Evolutionary conservation across 1,140 invertebrate genomes (phyloP).

Genomic region (Drosophila leontia): DNA sequence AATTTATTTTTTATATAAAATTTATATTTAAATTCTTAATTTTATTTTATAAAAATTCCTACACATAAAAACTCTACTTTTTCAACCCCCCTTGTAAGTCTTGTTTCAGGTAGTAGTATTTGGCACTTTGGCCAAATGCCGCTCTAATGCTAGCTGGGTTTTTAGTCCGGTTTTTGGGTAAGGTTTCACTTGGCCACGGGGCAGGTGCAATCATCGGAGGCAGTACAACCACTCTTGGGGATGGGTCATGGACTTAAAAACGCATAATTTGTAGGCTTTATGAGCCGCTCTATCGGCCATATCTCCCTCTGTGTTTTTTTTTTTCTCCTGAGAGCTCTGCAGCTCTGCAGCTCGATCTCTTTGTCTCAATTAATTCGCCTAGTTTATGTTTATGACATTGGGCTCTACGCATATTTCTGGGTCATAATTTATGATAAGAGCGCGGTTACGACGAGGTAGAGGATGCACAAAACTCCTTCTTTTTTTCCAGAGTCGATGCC

Average conservation of each 20-base stretch:
- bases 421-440: conserved; percentile 74
- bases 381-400: conserved; percentile 77
- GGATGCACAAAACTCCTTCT: conserved; percentile 21
- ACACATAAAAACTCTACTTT: background rate
- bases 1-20: too few species aligned
- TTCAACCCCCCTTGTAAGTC: background rate
- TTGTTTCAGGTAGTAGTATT: conserved; percentile 34
- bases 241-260: conserved; percentile 67
- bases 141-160: conserved; percentile 50
- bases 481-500: conserved; percentile 9
- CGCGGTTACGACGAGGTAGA: conserved; percentile 13
- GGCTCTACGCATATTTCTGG: conserved; percentile 65
- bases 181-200: background rate
- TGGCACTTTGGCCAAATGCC: conserved; percentile 65
- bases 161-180: conserved; percentile 25
- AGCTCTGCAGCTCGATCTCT: conserved; percentile 13
- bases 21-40: background rate
- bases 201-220: conserved; percentile 63
- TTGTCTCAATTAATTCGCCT: conserved; percentile 79
- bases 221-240: conserved; percentile 16
- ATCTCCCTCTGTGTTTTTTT: conserved; percentile 1
- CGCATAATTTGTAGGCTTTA: conserved; percentile 78
- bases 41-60: background rate
- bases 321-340: background rate
- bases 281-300: conserved; percentile 52